phyloP scores from a whole-genome alignment of 2,113 vertebrate genomes.

The Pimephales promelas region DNA sequence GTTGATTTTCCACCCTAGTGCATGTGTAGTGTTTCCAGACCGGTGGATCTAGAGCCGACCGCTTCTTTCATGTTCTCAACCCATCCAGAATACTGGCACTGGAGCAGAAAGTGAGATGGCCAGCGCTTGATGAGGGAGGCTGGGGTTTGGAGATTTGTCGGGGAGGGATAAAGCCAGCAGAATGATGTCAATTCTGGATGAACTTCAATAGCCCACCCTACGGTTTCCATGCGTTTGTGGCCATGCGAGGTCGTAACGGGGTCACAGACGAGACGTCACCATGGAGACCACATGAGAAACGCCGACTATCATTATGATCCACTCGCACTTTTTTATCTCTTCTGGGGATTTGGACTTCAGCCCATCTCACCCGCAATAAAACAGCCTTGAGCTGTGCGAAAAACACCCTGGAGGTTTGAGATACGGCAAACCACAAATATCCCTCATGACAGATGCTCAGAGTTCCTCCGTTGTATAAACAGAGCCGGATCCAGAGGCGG shows the following conservation, averaged over 20 bases:
- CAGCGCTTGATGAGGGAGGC: not conserved
- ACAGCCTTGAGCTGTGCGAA: conserved; percentile 12
- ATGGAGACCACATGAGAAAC: conserved; percentile 6
- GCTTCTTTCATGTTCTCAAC: conserved; percentile 1
- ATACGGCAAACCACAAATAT: not conserved
- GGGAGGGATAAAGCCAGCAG: not conserved
- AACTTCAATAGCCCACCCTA: conserved; percentile 33
- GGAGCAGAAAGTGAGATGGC: conserved; percentile 3
- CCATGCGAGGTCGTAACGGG: not conserved
- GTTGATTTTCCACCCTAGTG: not conserved
- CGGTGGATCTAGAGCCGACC: not conserved
- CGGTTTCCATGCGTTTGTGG: not conserved
- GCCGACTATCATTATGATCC: not conserved
- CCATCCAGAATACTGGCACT: not conserved
- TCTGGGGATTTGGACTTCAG: not conserved
- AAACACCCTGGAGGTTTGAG: conserved; percentile 20
- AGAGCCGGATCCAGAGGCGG: not conserved
- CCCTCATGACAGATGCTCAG: not conserved
- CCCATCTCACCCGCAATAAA: not conserved
- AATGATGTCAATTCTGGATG: conserved; percentile 25
- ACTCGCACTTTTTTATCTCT: too few relatives aligned
- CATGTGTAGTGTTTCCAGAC: conserved; percentile 1
- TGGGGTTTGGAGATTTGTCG: not conserved
- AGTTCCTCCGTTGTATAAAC: not conserved
- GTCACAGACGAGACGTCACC: conserved; percentile 19